Evolutionary conservation across 2,888 invertebrate genomes (phyloP), one percentile per base, ranked within the genome.

Genomic region (Morpho deidamia): DNA sequence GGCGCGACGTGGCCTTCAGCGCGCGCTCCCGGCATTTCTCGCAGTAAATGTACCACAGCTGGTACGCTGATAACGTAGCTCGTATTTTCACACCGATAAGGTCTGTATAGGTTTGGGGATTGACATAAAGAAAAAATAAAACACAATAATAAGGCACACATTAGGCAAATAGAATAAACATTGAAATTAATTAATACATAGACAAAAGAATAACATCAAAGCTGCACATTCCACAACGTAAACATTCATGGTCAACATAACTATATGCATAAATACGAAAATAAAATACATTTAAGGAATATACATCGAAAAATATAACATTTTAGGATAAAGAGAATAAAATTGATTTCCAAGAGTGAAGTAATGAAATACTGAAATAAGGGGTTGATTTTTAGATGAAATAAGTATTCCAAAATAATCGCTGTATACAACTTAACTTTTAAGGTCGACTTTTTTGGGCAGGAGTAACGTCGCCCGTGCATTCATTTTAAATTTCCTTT

Each of bases 21-120:
- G 76, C 95, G 68, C 95, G 95, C 50, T 96, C 96, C 8, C 97
- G 93, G 74, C 99, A 99, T 43, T 91, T 91, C 72, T 97, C 97
- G 83, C 99, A 99, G 75, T 97, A 93, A 33, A 98, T 91, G 79
- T 98, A 99, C 96, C 97, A 97, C 11, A 96, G 94, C 60, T 94
- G 94, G 41, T 92, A 92, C 44, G 88, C 91, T 90, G 71, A 61
- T 70, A 67, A 60, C 51, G 73, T 58, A 61, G 64, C 67, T 48
- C 64, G 64, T 51, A 66, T 64, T 64, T 66, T 67, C 61, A 67
- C 64, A 62, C 65, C 64, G 56, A 63, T 61, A 57, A 60, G 60
- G 61, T 66, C 65, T 66, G 60, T 43, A 43, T 56, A 44, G 40
- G 46, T 50, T 50, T 53, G 39, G 58, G 34, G 40, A 34, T 23